These are phyloP conservation scores for Myotis yumanensis DNA, from an alignment of 2,113 vertebrate species.

Conservation along the genomic window DNA sequence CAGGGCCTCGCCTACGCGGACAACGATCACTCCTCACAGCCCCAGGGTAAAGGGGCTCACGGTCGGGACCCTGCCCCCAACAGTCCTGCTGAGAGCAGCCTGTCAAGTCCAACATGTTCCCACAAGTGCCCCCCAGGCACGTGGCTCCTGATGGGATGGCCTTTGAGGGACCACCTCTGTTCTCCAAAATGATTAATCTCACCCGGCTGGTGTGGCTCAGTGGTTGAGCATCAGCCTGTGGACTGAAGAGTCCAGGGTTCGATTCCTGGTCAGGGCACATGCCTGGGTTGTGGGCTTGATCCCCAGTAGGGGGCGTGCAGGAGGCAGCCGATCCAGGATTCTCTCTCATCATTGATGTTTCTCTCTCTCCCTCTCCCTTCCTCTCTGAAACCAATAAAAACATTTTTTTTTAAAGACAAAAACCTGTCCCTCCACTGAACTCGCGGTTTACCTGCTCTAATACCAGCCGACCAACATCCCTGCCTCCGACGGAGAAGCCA, in stretches of 20 bases:
- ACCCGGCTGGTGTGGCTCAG: no score
- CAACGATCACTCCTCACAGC: background rate
- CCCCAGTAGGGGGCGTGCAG: no score
- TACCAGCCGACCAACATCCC: background rate
- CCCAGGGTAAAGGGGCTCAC: background rate
- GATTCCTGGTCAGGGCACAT: no score
- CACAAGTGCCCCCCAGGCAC: background rate
- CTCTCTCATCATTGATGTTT: no score
- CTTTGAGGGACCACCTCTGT: background rate
- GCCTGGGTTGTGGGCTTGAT: no score
- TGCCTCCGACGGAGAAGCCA: background rate
- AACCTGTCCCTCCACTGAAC: background rate
- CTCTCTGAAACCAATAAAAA: no score
- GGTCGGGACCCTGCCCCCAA: background rate
- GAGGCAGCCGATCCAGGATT: no score
- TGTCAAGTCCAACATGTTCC: background rate
- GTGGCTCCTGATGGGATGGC: background rate
- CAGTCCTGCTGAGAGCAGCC: background rate
- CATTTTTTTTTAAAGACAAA: background rate
- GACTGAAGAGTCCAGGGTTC: no score
- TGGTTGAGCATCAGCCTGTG: no score
- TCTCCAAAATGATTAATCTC: background rate
- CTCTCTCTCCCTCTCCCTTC: no score
- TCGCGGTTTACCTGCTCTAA: background rate
- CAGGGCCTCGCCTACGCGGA: conserved; percentile 17